Evolutionary conservation across 35 echinoderm and acorn worm genomes (phyloP).

Genomic region (Hemicentrotus pulcherrimus): DNA sequence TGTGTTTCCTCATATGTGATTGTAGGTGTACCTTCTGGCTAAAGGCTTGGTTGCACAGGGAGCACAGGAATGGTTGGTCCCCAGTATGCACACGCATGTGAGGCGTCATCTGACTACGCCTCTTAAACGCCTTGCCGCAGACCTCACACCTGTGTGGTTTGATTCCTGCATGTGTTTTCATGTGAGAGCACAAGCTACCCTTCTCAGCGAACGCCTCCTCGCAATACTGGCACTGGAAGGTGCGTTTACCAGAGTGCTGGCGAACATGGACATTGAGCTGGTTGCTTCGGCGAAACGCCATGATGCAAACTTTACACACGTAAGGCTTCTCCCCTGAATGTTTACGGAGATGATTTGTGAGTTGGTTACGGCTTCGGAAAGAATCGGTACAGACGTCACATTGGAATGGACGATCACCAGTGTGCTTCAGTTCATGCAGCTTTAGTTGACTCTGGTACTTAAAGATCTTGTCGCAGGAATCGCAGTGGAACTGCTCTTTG

Average conservation of each 20-base stretch:
- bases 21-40: constrained; percentile 3
- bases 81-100: constrained; percentile 70
- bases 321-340: constrained; percentile 61
- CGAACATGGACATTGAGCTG: constrained; percentile 24
- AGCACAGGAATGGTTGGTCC: constrained; percentile 61
- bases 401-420: too few relatives aligned
- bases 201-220: not conserved
- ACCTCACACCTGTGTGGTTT: too few relatives aligned
- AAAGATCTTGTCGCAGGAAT: too few relatives aligned
- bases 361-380: too few relatives aligned
- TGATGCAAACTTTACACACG: constrained; percentile 53
- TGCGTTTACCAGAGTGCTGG: not conserved
- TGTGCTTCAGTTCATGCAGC: too few relatives aligned
- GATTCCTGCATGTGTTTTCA: too few relatives aligned
- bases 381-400: too few relatives aligned
- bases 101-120: too few relatives aligned
- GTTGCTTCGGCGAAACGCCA: constrained; percentile 33
- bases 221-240: constrained; percentile 4
- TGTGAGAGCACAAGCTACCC: not conserved
- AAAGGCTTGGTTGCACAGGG: constrained; percentile 59
- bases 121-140: too few relatives aligned
- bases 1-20: too few relatives aligned
- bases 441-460: too few relatives aligned
- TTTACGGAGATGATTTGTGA: not conserved
- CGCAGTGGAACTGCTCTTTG: too few relatives aligned